phyloP scores from a whole-genome alignment of 2,113 vertebrate species.

The Empidonax alnorum region DNA sequence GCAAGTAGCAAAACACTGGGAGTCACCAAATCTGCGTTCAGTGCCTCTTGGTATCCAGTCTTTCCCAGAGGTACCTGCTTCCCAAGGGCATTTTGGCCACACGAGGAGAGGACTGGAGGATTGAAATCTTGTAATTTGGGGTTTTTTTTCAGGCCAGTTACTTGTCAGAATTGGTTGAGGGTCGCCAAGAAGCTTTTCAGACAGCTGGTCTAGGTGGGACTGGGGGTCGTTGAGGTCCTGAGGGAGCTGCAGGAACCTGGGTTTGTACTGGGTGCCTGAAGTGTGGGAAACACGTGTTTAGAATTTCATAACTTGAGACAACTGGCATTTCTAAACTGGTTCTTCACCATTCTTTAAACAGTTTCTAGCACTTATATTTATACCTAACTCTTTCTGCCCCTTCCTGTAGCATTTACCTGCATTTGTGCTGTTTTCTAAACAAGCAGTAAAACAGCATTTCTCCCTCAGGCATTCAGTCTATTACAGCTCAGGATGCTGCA shows the following conservation, averaged over 20 bases:
- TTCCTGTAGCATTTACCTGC: neutral
- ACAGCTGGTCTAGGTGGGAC: conserved; percentile 1
- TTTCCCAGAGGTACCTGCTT: neutral
- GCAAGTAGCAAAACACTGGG: neutral
- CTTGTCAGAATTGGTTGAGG: neutral
- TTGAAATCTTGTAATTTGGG: neutral
- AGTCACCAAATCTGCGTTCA: neutral
- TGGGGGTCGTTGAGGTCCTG: neutral
- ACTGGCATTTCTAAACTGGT: neutral
- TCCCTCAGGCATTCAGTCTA: neutral
- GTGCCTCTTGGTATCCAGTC: neutral
- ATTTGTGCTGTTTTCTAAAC: neutral
- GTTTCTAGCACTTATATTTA: neutral
- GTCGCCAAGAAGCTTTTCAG: neutral
- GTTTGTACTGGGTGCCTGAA: conserved; percentile 35
- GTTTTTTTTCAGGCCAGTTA: neutral
- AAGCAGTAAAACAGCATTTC: neutral
- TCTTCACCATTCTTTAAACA: neutral
- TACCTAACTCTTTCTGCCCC: neutral
- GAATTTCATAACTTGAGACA: neutral
- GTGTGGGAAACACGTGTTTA: neutral
- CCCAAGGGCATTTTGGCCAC: neutral
- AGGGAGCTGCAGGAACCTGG: neutral
- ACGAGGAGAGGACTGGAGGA: neutral
- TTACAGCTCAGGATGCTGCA: neutral